Conservation (phyloP, 2,797 vertebrate species). For the Mus spretus region DNA sequence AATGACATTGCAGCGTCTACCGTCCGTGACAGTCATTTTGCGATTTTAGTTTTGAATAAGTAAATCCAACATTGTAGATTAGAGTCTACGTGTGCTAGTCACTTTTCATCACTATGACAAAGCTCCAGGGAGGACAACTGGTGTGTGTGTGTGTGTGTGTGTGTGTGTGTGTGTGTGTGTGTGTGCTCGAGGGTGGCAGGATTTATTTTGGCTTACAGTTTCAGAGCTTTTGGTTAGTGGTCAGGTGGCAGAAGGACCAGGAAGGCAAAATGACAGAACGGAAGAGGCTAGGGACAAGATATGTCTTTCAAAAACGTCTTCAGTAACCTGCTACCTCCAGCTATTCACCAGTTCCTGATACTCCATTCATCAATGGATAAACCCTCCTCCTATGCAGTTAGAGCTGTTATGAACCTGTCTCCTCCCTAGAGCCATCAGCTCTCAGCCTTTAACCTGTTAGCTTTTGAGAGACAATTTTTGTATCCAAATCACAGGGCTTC, state of each 20-base stretch:
- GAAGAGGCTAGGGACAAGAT: background rate
- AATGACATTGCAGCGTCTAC: background rate
- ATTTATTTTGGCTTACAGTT: background rate
- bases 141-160: too few species aligned
- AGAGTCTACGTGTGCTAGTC: background rate
- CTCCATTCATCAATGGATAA: background rate
- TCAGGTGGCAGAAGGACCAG: background rate
- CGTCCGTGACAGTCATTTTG: background rate
- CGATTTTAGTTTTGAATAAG: constrained; percentile 28
- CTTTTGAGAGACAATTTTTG: background rate
- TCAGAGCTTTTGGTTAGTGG: background rate
- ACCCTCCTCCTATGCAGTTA: background rate
- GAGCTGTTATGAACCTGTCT: background rate
- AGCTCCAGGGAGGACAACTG: background rate
- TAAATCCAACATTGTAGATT: background rate
- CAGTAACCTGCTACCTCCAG: background rate
- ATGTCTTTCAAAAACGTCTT: background rate
- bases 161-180: too few species aligned
- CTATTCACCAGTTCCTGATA: background rate
- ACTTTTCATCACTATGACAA: background rate
- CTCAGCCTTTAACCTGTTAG: background rate
- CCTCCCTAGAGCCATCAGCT: background rate
- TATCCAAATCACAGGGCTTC: background rate
- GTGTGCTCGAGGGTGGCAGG: background rate
- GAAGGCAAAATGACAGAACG: background rate